These are phyloP conservation scores for Sycobia sp. DNA, from an alignment of 1,140 invertebrate species.

Conservation along the genomic window DNA sequence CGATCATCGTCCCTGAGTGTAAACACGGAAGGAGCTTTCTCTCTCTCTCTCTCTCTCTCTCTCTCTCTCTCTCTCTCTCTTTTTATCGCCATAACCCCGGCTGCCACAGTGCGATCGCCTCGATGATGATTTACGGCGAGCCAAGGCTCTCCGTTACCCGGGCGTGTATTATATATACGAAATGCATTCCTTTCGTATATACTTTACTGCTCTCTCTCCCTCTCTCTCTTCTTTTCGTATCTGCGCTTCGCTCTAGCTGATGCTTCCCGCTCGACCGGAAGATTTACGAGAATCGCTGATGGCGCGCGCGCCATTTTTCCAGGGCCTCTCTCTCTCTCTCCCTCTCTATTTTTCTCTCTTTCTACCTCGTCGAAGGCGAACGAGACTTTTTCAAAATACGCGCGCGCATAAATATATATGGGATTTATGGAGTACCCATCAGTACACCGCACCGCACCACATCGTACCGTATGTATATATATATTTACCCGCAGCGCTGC, in stretches of 20 bases:
- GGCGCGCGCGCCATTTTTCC: constrained; percentile 23
- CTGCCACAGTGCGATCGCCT: background rate
- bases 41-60: too few species aligned
- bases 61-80: too few species aligned
- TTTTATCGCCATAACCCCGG: background rate
- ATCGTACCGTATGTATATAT: too few species aligned
- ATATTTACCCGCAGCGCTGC: constrained; percentile 30
- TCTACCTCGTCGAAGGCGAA: too few species aligned
- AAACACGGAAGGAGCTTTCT: background rate
- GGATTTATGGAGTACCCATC: too few species aligned
- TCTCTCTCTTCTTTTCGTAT: background rate
- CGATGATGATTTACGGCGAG: constrained; percentile 35
- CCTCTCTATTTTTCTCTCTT: too few species aligned
- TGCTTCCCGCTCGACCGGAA: background rate
- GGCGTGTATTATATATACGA: too few species aligned
- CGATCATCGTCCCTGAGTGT: constrained; percentile 6
- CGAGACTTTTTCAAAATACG: too few species aligned
- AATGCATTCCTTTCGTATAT: constrained; percentile 22
- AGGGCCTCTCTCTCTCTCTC: background rate
- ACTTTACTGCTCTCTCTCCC: background rate
- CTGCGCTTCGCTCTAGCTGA: background rate
- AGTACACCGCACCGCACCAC: too few species aligned
- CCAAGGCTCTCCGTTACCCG: constrained; percentile 16
- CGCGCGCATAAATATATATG: too few species aligned
- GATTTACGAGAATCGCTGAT: constrained; percentile 11